Evolutionary conservation across 2,797 vertebrate genomes (phyloP), one percentile per base, ranked within the genome.

Genomic region (Microtus agrestis): DNA sequence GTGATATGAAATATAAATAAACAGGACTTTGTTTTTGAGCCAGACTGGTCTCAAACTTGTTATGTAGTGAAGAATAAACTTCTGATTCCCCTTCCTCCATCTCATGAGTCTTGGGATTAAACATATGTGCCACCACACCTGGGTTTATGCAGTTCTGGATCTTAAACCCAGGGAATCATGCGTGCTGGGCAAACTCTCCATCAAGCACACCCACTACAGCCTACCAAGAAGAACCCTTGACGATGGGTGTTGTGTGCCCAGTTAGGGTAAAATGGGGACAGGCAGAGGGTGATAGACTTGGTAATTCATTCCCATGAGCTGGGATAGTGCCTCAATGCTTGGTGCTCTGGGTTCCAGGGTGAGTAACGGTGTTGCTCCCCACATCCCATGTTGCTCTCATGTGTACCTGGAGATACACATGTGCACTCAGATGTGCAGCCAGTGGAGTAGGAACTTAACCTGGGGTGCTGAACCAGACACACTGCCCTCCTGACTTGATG

Each of bases 261-360:
- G 19, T 61, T n/a, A 77, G 40, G 31, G 46, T 77, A 21, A 40
- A 34, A 88, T 43, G 37, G 87, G 37, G 6, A 3, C 29, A 61
- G 54, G 27, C 27, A 65, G 14, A 25, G 37, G 61, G 15, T 34
- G 27, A 23, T 25, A 51, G 71, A 40, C 40, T 54, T 81, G 92
- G 80, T 9, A 48, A 46, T 17, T 59, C 63, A 10, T 65, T 86
- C 34, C 21, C 25, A 0, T 86, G 84, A 51, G 46, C 84, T 48
- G 63, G 43, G 82, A 48, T 21, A 25, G 29, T 0, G 0, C 12
- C 5, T n/a, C n/a, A 21, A 25, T 1, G 0, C 65, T 78, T 27
- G 6, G 6, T 19, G n/a, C 6, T 48, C 43, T 3, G 0, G 0
- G 59, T 2, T 84, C 63, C 82, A 73, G 67, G 27, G 65, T 48